Evolutionary conservation across 2,888 invertebrate genomes (phyloP).

Genomic region (Nomada fabriciana): DNA sequence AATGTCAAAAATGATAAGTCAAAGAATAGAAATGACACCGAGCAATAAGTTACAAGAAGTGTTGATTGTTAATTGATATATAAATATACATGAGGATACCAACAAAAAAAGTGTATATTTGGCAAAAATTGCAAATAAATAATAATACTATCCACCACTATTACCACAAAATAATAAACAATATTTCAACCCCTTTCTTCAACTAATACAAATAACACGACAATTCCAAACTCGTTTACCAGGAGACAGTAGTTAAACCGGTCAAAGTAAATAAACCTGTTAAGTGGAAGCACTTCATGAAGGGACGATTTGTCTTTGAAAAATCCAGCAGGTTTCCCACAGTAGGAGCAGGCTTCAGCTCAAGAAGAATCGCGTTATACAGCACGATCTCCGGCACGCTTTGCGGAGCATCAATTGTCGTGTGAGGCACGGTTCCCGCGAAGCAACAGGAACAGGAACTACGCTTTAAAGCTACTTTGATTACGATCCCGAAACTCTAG

Average conservation of each 20-base stretch:
- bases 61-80: no score
- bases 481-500: constrained; percentile 50
- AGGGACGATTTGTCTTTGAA: constrained; percentile 12
- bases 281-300: constrained; percentile 15
- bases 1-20: no score
- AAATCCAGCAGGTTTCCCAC: constrained; percentile 39
- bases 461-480: constrained; percentile 62
- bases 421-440: constrained; percentile 50
- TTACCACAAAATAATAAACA: no score
- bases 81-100: neutral
- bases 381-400: constrained; percentile 42
- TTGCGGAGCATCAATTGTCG: constrained; percentile 51
- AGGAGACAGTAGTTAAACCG: neutral
- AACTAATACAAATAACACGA: no score
- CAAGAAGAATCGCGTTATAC: constrained; percentile 21
- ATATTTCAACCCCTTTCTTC: no score
- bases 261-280: neutral
- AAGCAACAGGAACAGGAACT: constrained; percentile 61
- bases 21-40: no score
- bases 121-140: neutral
- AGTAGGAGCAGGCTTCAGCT: neutral
- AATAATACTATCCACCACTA: no score
- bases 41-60: no score
- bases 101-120: neutral
- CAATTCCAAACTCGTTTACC: neutral